Conservation (phyloP, 2,797 vertebrate species). For the Peromyscus attwateri region DNA sequence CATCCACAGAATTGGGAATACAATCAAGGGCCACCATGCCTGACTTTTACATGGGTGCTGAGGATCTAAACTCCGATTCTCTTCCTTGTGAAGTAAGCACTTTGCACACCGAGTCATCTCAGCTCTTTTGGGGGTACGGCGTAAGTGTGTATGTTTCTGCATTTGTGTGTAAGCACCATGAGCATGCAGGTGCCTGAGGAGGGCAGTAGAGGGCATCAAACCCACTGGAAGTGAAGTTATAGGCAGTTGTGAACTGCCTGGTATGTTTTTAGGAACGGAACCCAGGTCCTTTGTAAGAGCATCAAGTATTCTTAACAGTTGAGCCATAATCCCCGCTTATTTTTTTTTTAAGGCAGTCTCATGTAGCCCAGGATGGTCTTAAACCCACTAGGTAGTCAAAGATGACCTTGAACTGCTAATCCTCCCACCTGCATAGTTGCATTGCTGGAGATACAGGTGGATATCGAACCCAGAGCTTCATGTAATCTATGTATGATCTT, state of each 20-base stretch:
- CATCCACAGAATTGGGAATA: neutral
- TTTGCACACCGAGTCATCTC: neutral
- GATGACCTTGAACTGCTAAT: neutral
- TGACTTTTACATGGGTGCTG: neutral
- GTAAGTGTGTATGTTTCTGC: neutral
- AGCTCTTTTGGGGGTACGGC: neutral
- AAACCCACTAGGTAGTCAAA: neutral
- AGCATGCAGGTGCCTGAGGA: neutral
- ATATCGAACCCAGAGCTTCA: neutral
- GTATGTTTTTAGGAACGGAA: neutral
- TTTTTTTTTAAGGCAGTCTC: neutral
- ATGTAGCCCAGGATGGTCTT: neutral
- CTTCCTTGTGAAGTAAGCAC: neutral
- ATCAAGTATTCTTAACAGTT: neutral
- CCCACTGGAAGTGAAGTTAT: neutral
- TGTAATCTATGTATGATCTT: neutral
- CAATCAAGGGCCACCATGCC: neutral
- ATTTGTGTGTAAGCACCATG: neutral
- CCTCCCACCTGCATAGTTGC: neutral
- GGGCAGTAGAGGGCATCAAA: neutral
- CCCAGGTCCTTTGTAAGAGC: neutral
- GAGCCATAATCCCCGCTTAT: neutral
- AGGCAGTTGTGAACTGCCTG: neutral
- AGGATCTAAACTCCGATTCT: neutral
- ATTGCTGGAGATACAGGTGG: neutral